phyloP scores from a whole-genome alignment of 2,888 invertebrate species.

The Acanthacorydalis orientalis region DNA sequence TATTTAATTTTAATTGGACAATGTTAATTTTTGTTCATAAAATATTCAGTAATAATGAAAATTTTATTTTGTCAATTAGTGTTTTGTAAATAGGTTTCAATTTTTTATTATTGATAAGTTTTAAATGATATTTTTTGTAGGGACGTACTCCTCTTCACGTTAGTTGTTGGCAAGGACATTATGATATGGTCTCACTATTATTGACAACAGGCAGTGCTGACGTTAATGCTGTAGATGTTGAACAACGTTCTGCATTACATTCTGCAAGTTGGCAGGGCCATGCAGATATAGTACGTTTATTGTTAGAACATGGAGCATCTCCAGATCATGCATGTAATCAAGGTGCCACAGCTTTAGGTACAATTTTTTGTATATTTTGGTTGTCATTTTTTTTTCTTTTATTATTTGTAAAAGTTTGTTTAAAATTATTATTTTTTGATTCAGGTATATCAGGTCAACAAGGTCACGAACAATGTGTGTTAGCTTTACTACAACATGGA shows the following conservation, averaged over 20 bases:
- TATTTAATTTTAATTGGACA: no score
- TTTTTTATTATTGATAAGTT: background rate
- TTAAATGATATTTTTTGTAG: slow-evolving; percentile 23
- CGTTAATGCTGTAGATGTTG: slow-evolving; percentile 77
- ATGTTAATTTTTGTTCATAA: no score
- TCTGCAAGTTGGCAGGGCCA: slow-evolving; percentile 95
- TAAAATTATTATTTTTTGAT: background rate
- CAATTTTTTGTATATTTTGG: slow-evolving; percentile 5
- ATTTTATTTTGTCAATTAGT: background rate
- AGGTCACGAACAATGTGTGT: slow-evolving; percentile 84
- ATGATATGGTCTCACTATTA: slow-evolving; percentile 77
- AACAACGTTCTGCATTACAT: slow-evolving; percentile 78
- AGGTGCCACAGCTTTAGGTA: slow-evolving; percentile 82
- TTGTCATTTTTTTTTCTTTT: no score
- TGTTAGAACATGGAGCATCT: slow-evolving; percentile 63
- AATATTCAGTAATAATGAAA: background rate
- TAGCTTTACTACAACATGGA: slow-evolving; percentile 64
- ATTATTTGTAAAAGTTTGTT: background rate
- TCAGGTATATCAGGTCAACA: slow-evolving; percentile 91
- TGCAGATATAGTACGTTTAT: slow-evolving; percentile 59
- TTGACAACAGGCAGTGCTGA: slow-evolving; percentile 62
- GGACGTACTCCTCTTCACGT: slow-evolving; percentile 82
- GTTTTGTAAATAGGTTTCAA: background rate
- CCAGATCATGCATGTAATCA: slow-evolving; percentile 88
- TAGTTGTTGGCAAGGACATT: slow-evolving; percentile 87